A percentile compares a stretch with the other conserved stretches of the same genome.
Conservation (phyloP, 2,797 vertebrate species). For the Hypotaenidia okinawae region DNA sequence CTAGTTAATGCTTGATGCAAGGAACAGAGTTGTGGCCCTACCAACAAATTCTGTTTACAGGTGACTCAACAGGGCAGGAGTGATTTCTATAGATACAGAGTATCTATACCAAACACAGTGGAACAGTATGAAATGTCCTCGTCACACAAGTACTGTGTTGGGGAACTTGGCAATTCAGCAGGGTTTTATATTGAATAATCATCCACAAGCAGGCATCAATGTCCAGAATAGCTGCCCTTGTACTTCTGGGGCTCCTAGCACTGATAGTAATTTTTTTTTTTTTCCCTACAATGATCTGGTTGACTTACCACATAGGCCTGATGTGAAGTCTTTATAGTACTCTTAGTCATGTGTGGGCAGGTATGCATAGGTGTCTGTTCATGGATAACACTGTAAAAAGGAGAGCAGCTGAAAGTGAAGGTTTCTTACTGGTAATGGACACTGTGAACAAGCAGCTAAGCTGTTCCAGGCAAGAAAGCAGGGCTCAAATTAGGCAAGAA, state of each 20-base stretch:
- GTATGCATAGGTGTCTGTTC: neutral
- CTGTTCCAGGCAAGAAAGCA: neutral
- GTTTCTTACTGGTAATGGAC: neutral
- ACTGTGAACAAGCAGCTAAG: neutral
- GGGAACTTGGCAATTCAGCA: neutral
- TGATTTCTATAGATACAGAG: neutral
- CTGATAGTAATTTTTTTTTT: neutral
- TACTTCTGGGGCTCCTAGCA: neutral
- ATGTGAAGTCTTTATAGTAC: neutral
- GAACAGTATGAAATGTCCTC: rapidly evolving
- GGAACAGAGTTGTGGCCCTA: neutral
- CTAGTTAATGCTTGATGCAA: neutral
- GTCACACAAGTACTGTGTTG: rapidly evolving
- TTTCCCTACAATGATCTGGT: neutral
- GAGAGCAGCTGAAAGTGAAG: neutral
- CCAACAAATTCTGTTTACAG: neutral
- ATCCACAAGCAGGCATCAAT: neutral
- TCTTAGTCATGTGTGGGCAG: neutral
- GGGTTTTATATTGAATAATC: neutral
- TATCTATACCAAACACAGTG: neutral
- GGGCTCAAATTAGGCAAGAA: neutral
- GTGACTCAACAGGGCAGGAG: neutral
- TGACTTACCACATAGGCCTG: neutral
- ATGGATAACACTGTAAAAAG: neutral
- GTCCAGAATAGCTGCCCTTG: neutral